Base-by-base conservation (phyloP, 2,113 vertebrate genomes). In the Regulus satrapa region DNA sequence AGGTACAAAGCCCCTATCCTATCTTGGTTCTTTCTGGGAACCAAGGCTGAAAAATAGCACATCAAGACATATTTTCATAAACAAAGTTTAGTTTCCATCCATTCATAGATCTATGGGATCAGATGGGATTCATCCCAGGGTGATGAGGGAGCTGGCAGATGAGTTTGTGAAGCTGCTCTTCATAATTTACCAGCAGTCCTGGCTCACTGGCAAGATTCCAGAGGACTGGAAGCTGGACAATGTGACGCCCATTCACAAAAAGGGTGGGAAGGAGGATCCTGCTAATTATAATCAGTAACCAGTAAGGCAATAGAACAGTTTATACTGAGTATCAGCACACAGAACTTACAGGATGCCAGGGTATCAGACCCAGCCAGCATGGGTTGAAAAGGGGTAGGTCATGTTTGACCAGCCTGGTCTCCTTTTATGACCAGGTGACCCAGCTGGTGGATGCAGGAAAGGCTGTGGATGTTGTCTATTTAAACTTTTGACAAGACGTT, bases 11-110 rank as follows among this genome's bases (percentile, higher is more conserved):
- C 15, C 23, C 20, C 9, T 21, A 12, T 28, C 18, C 28, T 45
- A 26, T 21, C 67, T 46, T 18, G 18, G 28, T n/a, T 80, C n/a
- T 23, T 69, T 71, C 58, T 55, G 29, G 41, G 49, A 64, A 64
- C 34, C 29, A 64, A 46, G 58, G 29, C 40, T 0, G 0, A 64
- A 46, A 55, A 54, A 38, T 5, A 28, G 40, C 0, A 0, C 23
- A 63, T 55, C 40, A 24, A 28, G 58, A 40, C 12, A n/a, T 1
- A 6, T 40, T 64, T 84, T 55, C 14, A 55, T 40, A 29, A 73
- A 45, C 8, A 31, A 54, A 63, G n/a, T 54, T 63, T 54, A 26
- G 5, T 62, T 72, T 72, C 32, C 46, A 32, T 54, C 28, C 63
- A 6, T 41, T 11, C 18, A 77, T 41, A n/a, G 21, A 63, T n/a